Base-by-base conservation (phyloP, 2,113 vertebrate species). In the Conger conger region DNA sequence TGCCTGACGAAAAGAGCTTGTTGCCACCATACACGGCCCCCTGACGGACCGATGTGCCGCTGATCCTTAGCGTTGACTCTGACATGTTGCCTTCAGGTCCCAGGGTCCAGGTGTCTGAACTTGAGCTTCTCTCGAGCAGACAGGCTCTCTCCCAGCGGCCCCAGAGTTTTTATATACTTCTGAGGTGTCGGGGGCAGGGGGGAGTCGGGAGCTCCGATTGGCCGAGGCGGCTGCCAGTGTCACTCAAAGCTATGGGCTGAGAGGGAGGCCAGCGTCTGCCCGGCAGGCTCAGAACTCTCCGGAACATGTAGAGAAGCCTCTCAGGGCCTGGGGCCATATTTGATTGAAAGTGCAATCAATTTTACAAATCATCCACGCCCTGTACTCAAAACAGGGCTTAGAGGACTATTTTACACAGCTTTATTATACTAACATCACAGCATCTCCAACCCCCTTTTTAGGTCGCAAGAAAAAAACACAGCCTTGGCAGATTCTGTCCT, bases 21-120 rank as follows among this genome's bases (percentile, higher is more conserved):
- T 91, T 93, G 82, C 92, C 84, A 37, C 89, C 89, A 83, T 93
- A 93, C n/a, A 89, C 90, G 82, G 90, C 92, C 20, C 92, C 92
- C 50, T 86, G 92, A 87, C 92, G 89, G 83, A 93, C 92, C 23
- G 90, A 89, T 15, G 86, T 84, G 83, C 92, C 91, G 81, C 87
- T 89, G 87, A 92, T 50, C 81, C 82, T 90, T 20, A 85, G 23
- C 77, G 81, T 91, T 54, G 82, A 86, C 68, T 92, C 91, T 53
- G 88, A 80, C 85, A 90, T 90, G 81, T 86, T 63, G 81, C 83
- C 82, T 86, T 87, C 84, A 88, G 83, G 87, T 88, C 85, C 87
- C 89, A 84, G 80, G 86, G 85, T 84, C 63, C 80, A 88, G 85
- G 84, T 88, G 76, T 88, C 86, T 86, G 77, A 84, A 79, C 54